A percentile compares a stretch with the other conserved stretches of the same genome.
Conservation (phyloP, 1,140 invertebrate species). For the Drosophila subpulchrella region DNA sequence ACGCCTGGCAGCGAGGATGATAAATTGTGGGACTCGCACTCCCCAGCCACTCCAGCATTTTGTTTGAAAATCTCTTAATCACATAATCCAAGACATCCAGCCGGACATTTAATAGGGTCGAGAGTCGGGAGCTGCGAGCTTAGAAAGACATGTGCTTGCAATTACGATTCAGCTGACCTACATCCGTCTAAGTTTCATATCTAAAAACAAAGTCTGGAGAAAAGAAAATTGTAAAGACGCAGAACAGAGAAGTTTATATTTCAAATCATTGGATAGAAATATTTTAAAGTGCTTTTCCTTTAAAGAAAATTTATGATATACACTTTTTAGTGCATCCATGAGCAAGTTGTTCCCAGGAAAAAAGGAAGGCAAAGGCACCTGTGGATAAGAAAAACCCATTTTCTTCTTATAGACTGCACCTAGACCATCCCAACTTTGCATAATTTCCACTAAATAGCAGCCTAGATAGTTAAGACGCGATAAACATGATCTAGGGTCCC, state of each 20-base stretch:
- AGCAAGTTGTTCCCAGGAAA: constrained; percentile 23
- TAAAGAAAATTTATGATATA: not conserved
- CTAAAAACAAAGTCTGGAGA: not conserved
- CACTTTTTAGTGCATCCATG: not conserved
- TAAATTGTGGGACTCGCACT: constrained; percentile 58
- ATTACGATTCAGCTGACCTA: constrained; percentile 57
- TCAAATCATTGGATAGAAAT: too few relatives aligned
- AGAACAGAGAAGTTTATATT: too few relatives aligned
- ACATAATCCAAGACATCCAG: constrained; percentile 45
- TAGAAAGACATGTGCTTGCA: constrained; percentile 33
- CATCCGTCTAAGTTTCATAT: constrained; percentile 28
- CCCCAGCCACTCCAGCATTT: not conserved
- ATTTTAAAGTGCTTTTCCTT: too few relatives aligned
- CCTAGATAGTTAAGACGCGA: constrained; percentile 12
- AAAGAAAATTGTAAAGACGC: not conserved
- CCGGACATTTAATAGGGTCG: constrained; percentile 16
- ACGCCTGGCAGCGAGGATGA: constrained; percentile 60
- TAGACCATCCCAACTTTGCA: constrained; percentile 49
- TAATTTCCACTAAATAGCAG: constrained; percentile 48
- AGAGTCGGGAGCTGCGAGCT: constrained; percentile 12
- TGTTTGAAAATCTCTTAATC: constrained; percentile 68
- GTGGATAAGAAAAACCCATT: not conserved
- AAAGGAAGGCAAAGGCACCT: constrained; percentile 19
- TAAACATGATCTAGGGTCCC: constrained; percentile 42
- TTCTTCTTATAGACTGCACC: constrained; percentile 9